phyloP scores from a whole-genome alignment of 2,888 invertebrate genomes.

The Polyommatus iphigenia region DNA sequence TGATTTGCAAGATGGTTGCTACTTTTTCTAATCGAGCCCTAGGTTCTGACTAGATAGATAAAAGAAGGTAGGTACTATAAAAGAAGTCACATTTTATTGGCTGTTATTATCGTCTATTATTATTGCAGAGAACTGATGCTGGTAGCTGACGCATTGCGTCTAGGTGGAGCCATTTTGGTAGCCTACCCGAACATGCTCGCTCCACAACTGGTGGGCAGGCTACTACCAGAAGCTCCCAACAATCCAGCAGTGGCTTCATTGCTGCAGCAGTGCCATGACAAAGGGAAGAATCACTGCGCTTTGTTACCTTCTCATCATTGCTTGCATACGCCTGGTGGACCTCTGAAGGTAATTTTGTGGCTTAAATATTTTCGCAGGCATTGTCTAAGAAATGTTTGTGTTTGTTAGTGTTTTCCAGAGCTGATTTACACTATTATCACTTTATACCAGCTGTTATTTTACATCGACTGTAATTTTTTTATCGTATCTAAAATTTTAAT shows the following conservation, averaged over 20 bases:
- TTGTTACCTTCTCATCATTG: conserved; percentile 96
- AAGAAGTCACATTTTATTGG: too few species aligned
- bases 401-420: too few species aligned
- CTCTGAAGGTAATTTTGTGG: conserved; percentile 86
- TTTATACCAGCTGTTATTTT: too few species aligned
- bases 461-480: too few species aligned
- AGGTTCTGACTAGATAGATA: too few species aligned
- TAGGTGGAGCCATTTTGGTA: conserved; percentile 96
- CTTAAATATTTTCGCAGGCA: not conserved
- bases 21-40: too few species aligned
- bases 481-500: too few species aligned
- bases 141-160: conserved; percentile 94
- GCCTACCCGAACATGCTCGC: conserved; percentile 97
- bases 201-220: conserved; percentile 94
- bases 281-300: conserved; percentile 94
- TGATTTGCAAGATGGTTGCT: too few species aligned
- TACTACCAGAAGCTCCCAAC: conserved; percentile 88
- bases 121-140: conserved; percentile 89
- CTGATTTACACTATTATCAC: too few species aligned
- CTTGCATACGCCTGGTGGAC: conserved; percentile 98
- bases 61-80: too few species aligned
- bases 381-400: too few species aligned
- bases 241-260: conserved; percentile 91
- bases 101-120: too few species aligned
- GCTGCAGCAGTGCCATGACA: conserved; percentile 93